A percentile compares a stretch with the other conserved stretches of the same genome.
These are phyloP conservation scores for Eubasilissa regina DNA, from an alignment of 1,140 invertebrate species.

Conservation along the genomic window DNA sequence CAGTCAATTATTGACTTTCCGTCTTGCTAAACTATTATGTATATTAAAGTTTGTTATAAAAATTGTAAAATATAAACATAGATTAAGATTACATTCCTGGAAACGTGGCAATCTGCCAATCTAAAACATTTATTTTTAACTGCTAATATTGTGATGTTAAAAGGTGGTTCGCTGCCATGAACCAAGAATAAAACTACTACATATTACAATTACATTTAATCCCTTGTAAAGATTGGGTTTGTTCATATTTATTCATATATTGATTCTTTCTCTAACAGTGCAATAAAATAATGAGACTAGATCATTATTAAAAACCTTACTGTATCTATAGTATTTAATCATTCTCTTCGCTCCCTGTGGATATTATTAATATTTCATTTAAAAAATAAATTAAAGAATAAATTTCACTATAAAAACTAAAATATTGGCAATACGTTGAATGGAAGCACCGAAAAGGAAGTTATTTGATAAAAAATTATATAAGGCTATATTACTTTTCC, in stretches of 20 bases:
- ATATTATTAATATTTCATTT: background rate
- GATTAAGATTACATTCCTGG: conserved; percentile 4
- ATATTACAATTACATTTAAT: conserved; percentile 22
- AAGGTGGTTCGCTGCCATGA: background rate
- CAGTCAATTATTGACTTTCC: conserved; percentile 10
- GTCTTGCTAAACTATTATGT: conserved; percentile 2
- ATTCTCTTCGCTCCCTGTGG: background rate
- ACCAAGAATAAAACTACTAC: conserved; percentile 11
- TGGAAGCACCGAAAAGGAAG: conserved; percentile 16
- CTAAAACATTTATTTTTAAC: background rate
- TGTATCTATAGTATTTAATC: background rate
- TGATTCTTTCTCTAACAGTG: background rate
- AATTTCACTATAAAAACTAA: background rate
- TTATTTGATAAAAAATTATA: conserved; percentile 2
- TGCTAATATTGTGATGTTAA: conserved; percentile 8
- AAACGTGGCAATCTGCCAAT: conserved; percentile 1
- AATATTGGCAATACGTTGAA: conserved; percentile 8
- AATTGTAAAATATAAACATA: conserved; percentile 12
- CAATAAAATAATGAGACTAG: conserved; percentile 15
- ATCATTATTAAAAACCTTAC: conserved; percentile 1
- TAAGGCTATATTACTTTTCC: conserved; percentile 7
- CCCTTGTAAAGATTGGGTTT: conserved; percentile 35
- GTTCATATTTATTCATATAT: background rate
- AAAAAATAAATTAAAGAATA: too few species aligned
- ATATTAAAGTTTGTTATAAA: conserved; percentile 34